Base-by-base conservation (phyloP, 2,797 vertebrate species). In the Galago senegalensis region DNA sequence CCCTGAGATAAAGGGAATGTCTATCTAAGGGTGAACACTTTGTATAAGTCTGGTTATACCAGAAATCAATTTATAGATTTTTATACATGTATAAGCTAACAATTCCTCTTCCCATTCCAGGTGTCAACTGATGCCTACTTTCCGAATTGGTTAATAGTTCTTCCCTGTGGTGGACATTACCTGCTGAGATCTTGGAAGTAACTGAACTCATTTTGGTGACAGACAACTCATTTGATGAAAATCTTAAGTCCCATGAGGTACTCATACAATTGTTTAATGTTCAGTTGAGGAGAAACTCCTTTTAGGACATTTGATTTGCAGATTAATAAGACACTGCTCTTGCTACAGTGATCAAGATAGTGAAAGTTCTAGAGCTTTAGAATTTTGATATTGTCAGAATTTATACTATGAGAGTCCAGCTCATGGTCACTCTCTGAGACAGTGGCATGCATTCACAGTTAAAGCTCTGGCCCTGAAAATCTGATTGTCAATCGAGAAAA, bases 401-500 rank as follows among this genome's bases (percentile, higher is more conserved):
- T 94, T 95, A 80, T 90, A 69, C 49, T 95, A 11, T 49, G 88
- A 93, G 70, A 93, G 49, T 61, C 49, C 58, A 94, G 17, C 53
- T 94, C 93, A 87, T 92, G 67, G 34, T 91, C 91, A 75, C 23
- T 91, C 17, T 93, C 67, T 96, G 72, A 94, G 86, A 90, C 53
- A 82, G 67, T 40, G 29, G 14, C 56, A 10, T 80, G 11, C 92
- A 95, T 97, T 98, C 34, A 73, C 43, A 98, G 72, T 94, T 93
- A 96, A 94, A 96, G 10, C 23, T 92, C 76, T 96, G 63, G 69
- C 34, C 31, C 76, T 97, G 67, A 93, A 98, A 97, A 95, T 93
- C 73, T 95, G 94, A 97, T 97, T 97, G 90, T 90, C 83, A 96
- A 72, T 95, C 97, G 96, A 40, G 77, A 96, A 97, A 97, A 97